Conservation (phyloP, 2,113 vertebrate genomes). For the Anguilla rostrata region DNA sequence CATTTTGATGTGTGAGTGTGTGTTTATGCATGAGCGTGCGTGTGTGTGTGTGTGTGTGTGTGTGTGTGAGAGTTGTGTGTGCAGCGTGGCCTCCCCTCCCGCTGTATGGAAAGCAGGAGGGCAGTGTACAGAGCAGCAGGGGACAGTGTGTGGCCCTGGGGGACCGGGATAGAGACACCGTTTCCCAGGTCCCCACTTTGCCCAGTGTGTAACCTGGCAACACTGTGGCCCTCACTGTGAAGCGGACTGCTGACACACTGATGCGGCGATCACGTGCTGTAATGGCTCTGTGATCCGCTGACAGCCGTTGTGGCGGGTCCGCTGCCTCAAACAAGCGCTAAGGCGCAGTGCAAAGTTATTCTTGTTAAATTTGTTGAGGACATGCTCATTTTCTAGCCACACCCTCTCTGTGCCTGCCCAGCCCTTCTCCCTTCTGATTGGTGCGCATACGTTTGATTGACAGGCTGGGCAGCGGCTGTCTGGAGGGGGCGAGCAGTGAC, state of each 20-base stretch:
- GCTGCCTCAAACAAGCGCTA: too few relatives aligned
- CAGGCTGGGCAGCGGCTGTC: slow-evolving; percentile 67
- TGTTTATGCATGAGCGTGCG: not conserved
- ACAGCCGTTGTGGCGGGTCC: too few relatives aligned
- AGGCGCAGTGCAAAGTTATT: too few relatives aligned
- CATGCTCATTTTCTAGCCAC: not conserved
- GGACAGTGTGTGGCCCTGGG: slow-evolving; percentile 67
- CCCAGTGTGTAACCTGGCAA: slow-evolving; percentile 76
- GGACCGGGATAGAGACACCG: slow-evolving; percentile 83
- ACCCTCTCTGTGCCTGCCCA: not conserved
- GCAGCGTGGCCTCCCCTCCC: slow-evolving; percentile 84
- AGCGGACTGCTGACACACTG: too few relatives aligned
- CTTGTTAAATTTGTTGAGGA: not conserved
- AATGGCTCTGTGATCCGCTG: too few relatives aligned
- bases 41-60: not conserved
- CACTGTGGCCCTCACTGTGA: not conserved
- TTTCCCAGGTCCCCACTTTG: slow-evolving; percentile 84
- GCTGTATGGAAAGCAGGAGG: slow-evolving; percentile 76
- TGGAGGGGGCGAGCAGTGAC: slow-evolving; percentile 84
- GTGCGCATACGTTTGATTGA: slow-evolving; percentile 24
- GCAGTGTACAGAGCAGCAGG: slow-evolving; percentile 84
- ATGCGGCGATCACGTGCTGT: too few relatives aligned
- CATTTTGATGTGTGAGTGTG: not conserved
- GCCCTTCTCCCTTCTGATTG: not conserved
- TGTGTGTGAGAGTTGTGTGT: not conserved